Conservation (phyloP, 2,888 invertebrate genomes). For the Villa cingulata region DNA sequence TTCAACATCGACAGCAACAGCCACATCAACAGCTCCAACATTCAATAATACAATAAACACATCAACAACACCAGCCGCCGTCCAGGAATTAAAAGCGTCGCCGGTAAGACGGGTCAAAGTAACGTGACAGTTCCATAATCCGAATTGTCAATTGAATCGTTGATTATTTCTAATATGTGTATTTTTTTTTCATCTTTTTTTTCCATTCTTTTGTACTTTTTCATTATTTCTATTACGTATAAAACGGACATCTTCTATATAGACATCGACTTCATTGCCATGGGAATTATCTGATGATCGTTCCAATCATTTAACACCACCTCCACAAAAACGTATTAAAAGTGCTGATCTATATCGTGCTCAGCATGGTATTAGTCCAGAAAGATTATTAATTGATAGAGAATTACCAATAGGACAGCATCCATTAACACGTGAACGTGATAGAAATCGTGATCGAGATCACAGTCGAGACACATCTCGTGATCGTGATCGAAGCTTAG, state of each 20-base stretch:
- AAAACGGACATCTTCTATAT: conserved; percentile 15
- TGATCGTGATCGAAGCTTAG: conserved; percentile 47
- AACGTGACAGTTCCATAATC: conserved; percentile 13
- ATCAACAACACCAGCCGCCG: conserved; percentile 25
- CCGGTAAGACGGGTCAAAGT: conserved; percentile 35
- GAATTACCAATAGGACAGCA: conserved; percentile 31
- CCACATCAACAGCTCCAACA: conserved; percentile 13
- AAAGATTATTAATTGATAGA: conserved; percentile 33
- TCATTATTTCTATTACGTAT: no score
- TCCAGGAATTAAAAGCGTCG: conserved; percentile 36
- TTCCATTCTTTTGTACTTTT: no score
- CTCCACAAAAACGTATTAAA: conserved; percentile 56
- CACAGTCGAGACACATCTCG: conserved; percentile 19
- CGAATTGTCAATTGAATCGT: conserved; percentile 7
- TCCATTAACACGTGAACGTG: conserved; percentile 30
- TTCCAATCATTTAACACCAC: conserved; percentile 40
- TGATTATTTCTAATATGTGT: conserved; percentile 19
- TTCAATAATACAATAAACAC: conserved; percentile 16
- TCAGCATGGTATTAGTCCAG: conserved; percentile 41
- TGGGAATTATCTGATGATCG: conserved; percentile 49
- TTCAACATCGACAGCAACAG: conserved; percentile 13
- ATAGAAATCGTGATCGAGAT: conserved; percentile 20
- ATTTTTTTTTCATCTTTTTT: no score
- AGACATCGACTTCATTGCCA: conserved; percentile 46
- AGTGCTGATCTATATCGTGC: conserved; percentile 55